Percentiles rank a stretch among this genome's conserved stretches.
These are phyloP conservation scores for Linyphia triangularis DNA, from an alignment of 2,888 invertebrate species.

Conservation along the genomic window DNA sequence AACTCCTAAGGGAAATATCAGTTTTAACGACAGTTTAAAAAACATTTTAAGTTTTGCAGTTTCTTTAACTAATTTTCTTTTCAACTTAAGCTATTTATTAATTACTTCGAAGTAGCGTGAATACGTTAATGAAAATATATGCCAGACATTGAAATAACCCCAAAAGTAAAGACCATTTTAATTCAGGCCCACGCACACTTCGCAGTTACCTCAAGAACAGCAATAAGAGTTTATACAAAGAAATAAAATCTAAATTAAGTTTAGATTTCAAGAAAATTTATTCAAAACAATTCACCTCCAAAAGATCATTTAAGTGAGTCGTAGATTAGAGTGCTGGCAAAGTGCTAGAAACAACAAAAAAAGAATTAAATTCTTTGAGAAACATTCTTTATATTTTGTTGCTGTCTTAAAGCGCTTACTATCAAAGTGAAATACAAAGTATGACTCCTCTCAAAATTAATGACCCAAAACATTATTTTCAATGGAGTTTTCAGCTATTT, in stretches of 20 bases:
- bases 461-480: not conserved
- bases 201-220: no score
- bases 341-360: not conserved
- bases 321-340: not conserved
- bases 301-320: not conserved
- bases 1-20: no score
- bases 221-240: not conserved
- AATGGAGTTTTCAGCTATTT: no score
- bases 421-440: not conserved
- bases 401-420: not conserved
- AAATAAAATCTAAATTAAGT: slow-evolving; percentile 8
- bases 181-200: no score
- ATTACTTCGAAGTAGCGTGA: no score
- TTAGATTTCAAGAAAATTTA: slow-evolving; percentile 3
- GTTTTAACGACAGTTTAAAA: no score
- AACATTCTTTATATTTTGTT: not conserved
- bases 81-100: no score
- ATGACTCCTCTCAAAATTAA: not conserved
- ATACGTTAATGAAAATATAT: no score
- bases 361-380: not conserved
- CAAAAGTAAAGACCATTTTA: no score
- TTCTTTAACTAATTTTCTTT: no score
- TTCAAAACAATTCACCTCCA: not conserved
- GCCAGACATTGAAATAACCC: no score
- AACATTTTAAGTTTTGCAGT: no score